phyloP scores from a whole-genome alignment of 2,888 invertebrate genomes.

The Stenodera caucasica region DNA sequence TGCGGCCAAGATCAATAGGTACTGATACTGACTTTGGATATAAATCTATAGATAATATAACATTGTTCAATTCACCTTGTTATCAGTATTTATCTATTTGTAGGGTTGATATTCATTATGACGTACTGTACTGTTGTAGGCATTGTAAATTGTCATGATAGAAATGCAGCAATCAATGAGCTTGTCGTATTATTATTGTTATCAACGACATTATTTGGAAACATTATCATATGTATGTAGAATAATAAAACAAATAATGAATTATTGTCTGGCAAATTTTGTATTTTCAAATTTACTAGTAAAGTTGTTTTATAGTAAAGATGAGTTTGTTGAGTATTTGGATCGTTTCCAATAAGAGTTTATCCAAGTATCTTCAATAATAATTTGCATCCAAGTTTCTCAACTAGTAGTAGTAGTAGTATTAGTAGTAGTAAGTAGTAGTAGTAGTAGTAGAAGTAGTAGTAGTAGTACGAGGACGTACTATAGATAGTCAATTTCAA shows the following conservation, averaged over 20 bases:
- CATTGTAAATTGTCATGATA: slow-evolving; percentile 22
- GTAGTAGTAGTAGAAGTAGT: too few relatives aligned
- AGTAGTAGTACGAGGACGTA: too few relatives aligned
- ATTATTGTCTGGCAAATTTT: too few relatives aligned
- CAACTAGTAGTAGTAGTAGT: background rate
- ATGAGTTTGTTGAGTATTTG: background rate
- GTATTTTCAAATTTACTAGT: too few relatives aligned
- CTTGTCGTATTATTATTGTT: slow-evolving; percentile 15
- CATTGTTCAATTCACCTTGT: slow-evolving; percentile 22
- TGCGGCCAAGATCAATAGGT: slow-evolving; percentile 2
- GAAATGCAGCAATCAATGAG: slow-evolving; percentile 25
- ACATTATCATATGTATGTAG: slow-evolving; percentile 14
- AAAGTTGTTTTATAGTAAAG: background rate
- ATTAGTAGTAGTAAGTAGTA: too few relatives aligned
- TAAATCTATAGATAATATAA: slow-evolving; percentile 20
- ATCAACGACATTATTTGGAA: slow-evolving; percentile 15
- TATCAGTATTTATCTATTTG: slow-evolving; percentile 26
- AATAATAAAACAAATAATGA: slow-evolving; percentile 14
- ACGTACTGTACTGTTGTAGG: slow-evolving; percentile 13
- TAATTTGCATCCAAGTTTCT: slow-evolving; percentile 14
- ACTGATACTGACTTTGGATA: background rate
- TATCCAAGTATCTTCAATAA: slow-evolving; percentile 9
- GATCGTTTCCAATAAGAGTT: background rate
- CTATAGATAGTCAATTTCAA: slow-evolving; percentile 19
- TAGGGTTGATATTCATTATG: slow-evolving; percentile 14